Evolutionary conservation across 2,797 vertebrate genomes (phyloP).

Genomic region (Sebastolobus alascanus): DNA sequence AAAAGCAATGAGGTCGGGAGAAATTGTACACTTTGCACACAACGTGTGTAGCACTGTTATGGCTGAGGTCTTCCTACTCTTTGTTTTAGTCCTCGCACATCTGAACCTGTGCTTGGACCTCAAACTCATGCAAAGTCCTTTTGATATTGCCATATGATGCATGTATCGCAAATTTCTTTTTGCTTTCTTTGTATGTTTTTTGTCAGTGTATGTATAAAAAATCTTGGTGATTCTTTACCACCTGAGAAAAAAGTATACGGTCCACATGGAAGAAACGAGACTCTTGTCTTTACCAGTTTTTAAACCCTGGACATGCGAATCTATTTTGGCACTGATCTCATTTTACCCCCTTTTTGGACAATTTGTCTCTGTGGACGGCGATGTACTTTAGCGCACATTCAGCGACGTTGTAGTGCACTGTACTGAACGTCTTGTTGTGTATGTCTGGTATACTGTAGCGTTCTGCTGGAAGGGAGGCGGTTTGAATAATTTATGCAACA

Average conservation of each 20-base stretch:
- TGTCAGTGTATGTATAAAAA: background rate
- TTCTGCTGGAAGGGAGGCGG: constrained; percentile 35
- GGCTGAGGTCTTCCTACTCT: background rate
- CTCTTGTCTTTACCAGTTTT: background rate
- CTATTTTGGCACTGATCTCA: background rate
- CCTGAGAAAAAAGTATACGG: background rate
- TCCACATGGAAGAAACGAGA: background rate
- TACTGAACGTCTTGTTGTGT: constrained; percentile 36
- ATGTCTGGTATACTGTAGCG: constrained; percentile 36
- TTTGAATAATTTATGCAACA: constrained; percentile 79
- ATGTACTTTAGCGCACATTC: background rate
- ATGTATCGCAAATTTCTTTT: background rate
- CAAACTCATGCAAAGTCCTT: background rate
- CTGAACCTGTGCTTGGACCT: constrained; percentile 4
- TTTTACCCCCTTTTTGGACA: background rate
- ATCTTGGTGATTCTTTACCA: background rate
- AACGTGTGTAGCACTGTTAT: background rate
- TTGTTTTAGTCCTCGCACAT: background rate
- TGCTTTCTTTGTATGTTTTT: background rate
- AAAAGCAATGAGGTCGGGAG: background rate
- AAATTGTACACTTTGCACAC: background rate
- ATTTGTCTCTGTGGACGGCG: background rate
- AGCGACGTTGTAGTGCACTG: background rate
- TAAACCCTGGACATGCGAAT: background rate
- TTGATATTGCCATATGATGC: background rate